Evolutionary conservation across 1,140 invertebrate species (phyloP).

Genomic region (Diploscapter pachys): DNA sequence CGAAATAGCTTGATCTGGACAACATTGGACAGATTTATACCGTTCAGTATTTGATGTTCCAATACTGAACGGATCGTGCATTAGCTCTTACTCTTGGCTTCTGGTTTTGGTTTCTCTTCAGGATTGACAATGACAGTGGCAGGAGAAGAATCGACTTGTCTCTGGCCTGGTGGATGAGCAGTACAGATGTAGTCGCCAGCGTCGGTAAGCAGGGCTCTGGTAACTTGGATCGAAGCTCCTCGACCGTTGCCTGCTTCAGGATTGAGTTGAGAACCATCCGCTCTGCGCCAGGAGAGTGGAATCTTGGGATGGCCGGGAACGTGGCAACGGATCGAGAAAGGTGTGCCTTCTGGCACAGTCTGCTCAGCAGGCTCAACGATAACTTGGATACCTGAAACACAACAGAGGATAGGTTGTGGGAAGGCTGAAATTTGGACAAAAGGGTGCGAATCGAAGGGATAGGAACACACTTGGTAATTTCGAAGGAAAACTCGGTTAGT

Average conservation of each 20-base stretch:
- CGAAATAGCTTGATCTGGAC: no score
- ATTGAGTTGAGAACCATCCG: slow-evolving; percentile 22
- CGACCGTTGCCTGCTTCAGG: slow-evolving; percentile 17
- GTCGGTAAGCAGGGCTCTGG: slow-evolving; percentile 31
- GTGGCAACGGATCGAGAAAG: slow-evolving; percentile 51
- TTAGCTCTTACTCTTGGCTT: no score
- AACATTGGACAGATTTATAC: no score
- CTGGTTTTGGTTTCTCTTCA: not conserved
- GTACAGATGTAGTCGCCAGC: slow-evolving; percentile 53
- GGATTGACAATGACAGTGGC: slow-evolving; percentile 38
- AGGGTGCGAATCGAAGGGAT: not conserved
- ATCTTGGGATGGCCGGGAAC: slow-evolving; percentile 45
- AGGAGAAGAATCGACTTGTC: slow-evolving; percentile 39
- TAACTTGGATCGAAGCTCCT: slow-evolving; percentile 6
- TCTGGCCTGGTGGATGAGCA: slow-evolving; percentile 31
- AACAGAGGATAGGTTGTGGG: slow-evolving; percentile 12
- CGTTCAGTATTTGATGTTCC: no score
- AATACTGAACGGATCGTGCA: no score
- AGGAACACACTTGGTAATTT: no score
- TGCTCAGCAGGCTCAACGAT: slow-evolving; percentile 51
- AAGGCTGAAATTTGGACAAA: slow-evolving; percentile 8
- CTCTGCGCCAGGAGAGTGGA: slow-evolving; percentile 33
- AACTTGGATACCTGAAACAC: slow-evolving; percentile 41
- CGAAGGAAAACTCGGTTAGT: no score
- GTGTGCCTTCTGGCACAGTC: slow-evolving; percentile 45